Base-by-base conservation (phyloP, 2,888 invertebrate genomes). In the Drosophila hamatofila region DNA sequence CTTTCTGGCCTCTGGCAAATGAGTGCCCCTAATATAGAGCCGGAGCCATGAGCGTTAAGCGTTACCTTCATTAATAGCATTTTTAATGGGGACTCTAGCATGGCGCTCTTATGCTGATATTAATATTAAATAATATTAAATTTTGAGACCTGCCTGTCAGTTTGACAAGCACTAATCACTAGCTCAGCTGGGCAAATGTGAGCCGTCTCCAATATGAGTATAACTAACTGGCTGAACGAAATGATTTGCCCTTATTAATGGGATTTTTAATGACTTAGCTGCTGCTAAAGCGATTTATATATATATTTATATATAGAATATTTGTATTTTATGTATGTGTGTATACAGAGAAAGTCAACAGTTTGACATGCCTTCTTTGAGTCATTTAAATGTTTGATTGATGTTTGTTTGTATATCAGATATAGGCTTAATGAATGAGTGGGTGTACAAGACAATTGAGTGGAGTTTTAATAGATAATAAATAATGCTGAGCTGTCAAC, bases 61-160 rank as follows among this genome's bases (percentile, higher is more conserved):
- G 42, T 54, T 59, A 54, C 55, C 25, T 21, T 41, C 54, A 73
- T 74, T 64, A 78, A 75, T 78, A 64, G 54, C 65, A 30, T 72
- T 55, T 72, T 58, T 72, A 72, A 71, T 71, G 52, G 54, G 48
- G 48, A 30, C 48, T 30, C 18, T 12, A 23, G 41, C 25, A 27
- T 30, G 14, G 25, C 27, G 35, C 41, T 35, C 46, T n/a, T 52
- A 30, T 56, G 52, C 56, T 52, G 35, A 14, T 58, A 70, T 33
- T 33, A 58, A 27, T 42, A 58, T 60, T 71, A 60, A 68, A 71
- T 68, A 71, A 46, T 71, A 25, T 44, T 52, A 59, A n/a, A 49
- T 71, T 46, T 51, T 51, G 30, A 23, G 41, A 39, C 41, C 51
- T 39, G 30, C 37, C 33, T 33, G 12, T 42, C 42, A 56, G 71